phyloP scores from a whole-genome alignment of 64 coral and sea anemone species.

The Stylophora pistillata region DNA sequence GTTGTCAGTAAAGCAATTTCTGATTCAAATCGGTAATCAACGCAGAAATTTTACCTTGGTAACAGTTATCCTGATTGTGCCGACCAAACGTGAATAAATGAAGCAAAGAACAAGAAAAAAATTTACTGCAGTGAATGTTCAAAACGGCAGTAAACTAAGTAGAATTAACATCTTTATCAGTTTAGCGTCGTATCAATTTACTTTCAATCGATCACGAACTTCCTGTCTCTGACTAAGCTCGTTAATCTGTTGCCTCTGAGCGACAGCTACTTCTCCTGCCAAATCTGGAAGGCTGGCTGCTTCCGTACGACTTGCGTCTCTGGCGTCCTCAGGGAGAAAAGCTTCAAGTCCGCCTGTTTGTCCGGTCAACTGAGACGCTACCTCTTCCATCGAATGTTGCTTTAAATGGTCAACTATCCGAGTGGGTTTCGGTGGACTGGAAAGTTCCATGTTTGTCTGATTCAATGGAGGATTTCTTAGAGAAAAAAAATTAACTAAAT shows the following conservation, averaged over 20 bases:
- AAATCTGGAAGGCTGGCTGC: conserved; percentile 43
- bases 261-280: conserved; percentile 73
- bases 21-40: too few species aligned
- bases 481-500: too few species aligned
- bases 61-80: conserved; percentile 11
- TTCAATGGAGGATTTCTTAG: not conserved
- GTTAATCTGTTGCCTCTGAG: conserved; percentile 72
- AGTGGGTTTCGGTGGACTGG: conserved; percentile 69
- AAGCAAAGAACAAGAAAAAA: not conserved
- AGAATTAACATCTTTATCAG: too few species aligned
- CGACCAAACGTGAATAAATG: not conserved
- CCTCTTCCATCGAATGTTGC: not conserved
- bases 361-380: not conserved
- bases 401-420: conserved; percentile 31
- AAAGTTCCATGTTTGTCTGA: not conserved
- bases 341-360: not conserved
- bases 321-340: not conserved
- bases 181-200: not conserved
- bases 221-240: conserved; percentile 58
- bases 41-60: not conserved
- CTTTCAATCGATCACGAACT: conserved; percentile 52
- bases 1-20: too few species aligned
- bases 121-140: not conserved
- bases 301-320: not conserved
- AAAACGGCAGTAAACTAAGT: not conserved